Conservation (phyloP, 2,113 vertebrate genomes). For the Forbesichthys papilliferus region DNA sequence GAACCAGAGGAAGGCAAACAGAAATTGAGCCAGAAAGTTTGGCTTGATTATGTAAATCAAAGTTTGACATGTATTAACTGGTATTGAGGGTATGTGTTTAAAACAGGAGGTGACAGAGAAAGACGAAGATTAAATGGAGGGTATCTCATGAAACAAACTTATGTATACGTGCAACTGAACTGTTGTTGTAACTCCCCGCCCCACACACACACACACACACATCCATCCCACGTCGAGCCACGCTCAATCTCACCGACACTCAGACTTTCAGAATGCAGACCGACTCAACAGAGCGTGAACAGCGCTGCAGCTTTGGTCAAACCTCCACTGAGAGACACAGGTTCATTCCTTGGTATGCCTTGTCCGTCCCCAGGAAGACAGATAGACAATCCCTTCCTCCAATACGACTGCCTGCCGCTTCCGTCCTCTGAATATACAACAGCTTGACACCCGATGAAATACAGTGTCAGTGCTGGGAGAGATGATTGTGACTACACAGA, state of each 20-base stretch:
- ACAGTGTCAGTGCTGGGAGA: neutral
- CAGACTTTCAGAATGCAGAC: constrained; percentile 55
- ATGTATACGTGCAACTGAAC: constrained; percentile 50
- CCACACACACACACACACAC: constrained; percentile 9
- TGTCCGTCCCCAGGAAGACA: constrained; percentile 31
- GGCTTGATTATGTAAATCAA: constrained; percentile 20
- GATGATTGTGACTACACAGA: constrained; percentile 16
- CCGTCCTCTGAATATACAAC: constrained; percentile 49
- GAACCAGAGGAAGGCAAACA: neutral
- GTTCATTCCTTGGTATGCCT: constrained; percentile 44
- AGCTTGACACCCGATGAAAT: constrained; percentile 18
- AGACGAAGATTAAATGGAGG: constrained; percentile 44
- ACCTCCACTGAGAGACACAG: constrained; percentile 48
- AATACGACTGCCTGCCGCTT: constrained; percentile 38
- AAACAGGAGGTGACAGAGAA: constrained; percentile 24
- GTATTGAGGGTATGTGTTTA: constrained; percentile 12
- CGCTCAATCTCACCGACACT: constrained; percentile 54
- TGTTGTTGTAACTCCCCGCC: constrained; percentile 60
- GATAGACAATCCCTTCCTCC: constrained; percentile 42
- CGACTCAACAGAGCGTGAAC: constrained; percentile 53
- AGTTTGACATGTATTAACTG: constrained; percentile 33
- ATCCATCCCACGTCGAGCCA: constrained; percentile 24
- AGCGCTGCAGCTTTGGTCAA: constrained; percentile 44
- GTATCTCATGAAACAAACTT: constrained; percentile 58
- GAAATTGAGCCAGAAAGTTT: constrained; percentile 7